Conservation (phyloP, 2,113 vertebrate species). For the Neoarius graeffei region DNA sequence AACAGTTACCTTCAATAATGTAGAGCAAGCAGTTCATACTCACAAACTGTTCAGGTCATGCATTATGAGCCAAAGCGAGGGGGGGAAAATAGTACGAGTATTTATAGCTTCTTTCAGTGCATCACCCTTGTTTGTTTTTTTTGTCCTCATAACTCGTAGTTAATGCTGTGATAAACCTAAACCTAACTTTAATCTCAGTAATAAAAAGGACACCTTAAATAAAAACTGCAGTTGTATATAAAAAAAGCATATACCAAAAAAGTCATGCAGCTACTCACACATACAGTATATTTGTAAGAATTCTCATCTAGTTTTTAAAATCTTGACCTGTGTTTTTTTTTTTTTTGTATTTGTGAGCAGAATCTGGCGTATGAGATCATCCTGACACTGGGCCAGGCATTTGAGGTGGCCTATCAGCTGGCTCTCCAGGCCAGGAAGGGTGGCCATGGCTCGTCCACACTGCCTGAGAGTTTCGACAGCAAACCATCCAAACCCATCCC, state of each 20-base stretch:
- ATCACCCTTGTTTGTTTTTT: background rate
- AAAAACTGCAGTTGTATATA: background rate
- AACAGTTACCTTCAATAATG: background rate
- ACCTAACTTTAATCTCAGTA: background rate
- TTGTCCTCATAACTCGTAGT: background rate
- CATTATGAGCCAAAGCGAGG: background rate
- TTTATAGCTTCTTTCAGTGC: no score
- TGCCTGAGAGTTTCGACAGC: conserved; percentile 97
- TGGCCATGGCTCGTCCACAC: conserved; percentile 90
- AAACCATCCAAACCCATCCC: conserved; percentile 97
- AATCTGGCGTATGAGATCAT: conserved; percentile 99
- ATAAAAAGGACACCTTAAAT: background rate
- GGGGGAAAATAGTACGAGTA: background rate
- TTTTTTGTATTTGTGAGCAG: conserved; percentile 64
- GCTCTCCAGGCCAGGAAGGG: conserved; percentile 96
- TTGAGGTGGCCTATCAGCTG: conserved; percentile 98
- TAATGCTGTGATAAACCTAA: background rate
- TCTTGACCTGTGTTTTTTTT: background rate
- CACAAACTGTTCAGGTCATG: background rate
- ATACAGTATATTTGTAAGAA: background rate
- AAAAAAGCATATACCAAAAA: background rate
- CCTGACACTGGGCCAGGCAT: conserved; percentile 96
- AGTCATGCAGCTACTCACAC: background rate
- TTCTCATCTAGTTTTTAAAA: background rate
- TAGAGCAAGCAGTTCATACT: background rate